A percentile compares a stretch with the other conserved stretches of the same genome.
These are phyloP conservation scores for Rhinopithecus roxellana DNA, from an alignment of 2,113 vertebrate genomes.

Conservation along the genomic window DNA sequence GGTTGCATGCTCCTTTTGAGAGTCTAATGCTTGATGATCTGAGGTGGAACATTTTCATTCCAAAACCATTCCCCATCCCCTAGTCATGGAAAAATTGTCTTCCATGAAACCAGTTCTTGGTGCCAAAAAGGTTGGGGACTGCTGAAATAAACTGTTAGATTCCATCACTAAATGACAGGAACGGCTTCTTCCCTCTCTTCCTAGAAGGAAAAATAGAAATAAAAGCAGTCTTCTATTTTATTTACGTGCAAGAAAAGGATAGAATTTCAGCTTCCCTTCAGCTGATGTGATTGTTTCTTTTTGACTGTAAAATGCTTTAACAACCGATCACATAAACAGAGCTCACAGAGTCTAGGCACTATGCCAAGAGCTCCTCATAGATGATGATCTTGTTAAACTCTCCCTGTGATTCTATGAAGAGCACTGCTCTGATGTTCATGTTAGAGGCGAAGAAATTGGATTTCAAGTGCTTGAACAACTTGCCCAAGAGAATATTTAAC, in stretches of 20 bases:
- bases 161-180: not conserved
- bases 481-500: not conserved
- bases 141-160: not conserved
- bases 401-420: not conserved
- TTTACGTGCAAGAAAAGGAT: not conserved
- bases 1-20: too few relatives aligned
- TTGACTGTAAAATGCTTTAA: not conserved
- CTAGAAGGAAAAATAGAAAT: not conserved
- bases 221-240: not conserved
- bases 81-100: too few relatives aligned
- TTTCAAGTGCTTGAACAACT: not conserved
- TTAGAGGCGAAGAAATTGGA: not conserved
- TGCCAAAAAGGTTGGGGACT: too few relatives aligned
- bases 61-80: too few relatives aligned
- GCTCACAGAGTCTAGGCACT: not conserved
- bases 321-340: not conserved
- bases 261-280: not conserved
- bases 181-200: not conserved
- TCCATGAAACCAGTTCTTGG: too few relatives aligned
- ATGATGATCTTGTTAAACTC: not conserved
- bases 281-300: not conserved
- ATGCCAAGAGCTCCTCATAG: not conserved
- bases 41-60: too few relatives aligned
- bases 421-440: not conserved
- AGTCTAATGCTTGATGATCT: too few relatives aligned